phyloP scores from a whole-genome alignment of 2,113 vertebrate genomes.

The Crotalus horridus region DNA sequence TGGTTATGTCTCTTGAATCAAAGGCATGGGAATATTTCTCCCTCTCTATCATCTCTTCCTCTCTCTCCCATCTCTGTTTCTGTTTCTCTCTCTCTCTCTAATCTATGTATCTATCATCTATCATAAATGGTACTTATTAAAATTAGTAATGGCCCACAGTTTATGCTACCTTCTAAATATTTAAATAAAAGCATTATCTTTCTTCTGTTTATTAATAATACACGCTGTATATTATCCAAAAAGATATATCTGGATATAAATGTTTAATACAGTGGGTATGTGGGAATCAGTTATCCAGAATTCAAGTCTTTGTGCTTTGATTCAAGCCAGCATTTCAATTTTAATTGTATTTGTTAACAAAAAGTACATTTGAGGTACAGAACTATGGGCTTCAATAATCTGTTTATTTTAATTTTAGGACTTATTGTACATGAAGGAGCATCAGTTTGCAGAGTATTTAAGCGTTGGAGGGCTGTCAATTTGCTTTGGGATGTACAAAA shows the following conservation, averaged over 20 bases:
- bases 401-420: conserved; percentile 63
- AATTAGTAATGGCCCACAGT: conserved; percentile 3
- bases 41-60: background rate
- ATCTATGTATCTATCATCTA: background rate
- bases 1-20: no score
- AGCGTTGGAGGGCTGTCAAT: conserved; percentile 92
- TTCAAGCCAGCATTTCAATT: background rate
- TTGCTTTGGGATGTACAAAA: conserved; percentile 92
- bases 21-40: background rate
- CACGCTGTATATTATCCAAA: background rate
- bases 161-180: background rate
- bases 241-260: background rate
- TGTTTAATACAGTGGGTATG: background rate
- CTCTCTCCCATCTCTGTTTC: background rate
- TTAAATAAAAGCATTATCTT: background rate
- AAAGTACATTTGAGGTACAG: background rate
- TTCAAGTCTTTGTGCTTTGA: background rate
- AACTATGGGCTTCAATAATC: background rate
- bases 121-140: background rate
- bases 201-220: conserved; percentile 13
- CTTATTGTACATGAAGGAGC: conserved; percentile 91
- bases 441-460: conserved; percentile 92
- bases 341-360: background rate
- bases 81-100: background rate
- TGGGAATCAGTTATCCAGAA: background rate